A percentile compares a stretch with the other conserved stretches of the same genome.
Evolutionary conservation across 2,113 vertebrate species (phyloP).

Genomic region (Gyps fulvus): DNA sequence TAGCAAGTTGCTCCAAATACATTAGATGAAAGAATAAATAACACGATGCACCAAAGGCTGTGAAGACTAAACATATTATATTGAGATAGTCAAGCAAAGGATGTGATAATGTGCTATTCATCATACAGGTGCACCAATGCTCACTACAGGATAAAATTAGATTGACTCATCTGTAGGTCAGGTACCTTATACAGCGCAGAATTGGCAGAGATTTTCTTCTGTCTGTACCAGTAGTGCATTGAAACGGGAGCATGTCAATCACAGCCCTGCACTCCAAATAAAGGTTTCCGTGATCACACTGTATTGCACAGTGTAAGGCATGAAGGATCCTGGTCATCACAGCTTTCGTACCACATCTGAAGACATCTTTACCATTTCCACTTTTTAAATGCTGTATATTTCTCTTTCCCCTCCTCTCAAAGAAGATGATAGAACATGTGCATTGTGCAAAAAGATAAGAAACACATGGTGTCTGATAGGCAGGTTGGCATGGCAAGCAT

Average conservation of each 20-base stretch:
- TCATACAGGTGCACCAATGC: constrained; percentile 17
- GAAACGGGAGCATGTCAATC: neutral
- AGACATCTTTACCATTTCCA: neutral
- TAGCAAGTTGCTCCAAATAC: constrained; percentile 17
- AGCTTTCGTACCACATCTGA: neutral
- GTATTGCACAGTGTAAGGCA: no score
- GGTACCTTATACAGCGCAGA: neutral
- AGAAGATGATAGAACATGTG: neutral
- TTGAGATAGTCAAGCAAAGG: constrained; percentile 1
- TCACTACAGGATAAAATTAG: constrained; percentile 31
- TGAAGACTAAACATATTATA: neutral
- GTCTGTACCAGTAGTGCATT: neutral
- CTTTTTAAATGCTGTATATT: neutral
- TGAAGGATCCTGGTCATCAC: no score
- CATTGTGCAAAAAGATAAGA: neutral
- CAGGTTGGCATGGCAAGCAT: neutral
- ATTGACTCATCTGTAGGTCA: constrained; percentile 17
- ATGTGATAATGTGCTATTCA: constrained; percentile 10
- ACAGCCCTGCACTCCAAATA: neutral
- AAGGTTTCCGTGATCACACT: neutral
- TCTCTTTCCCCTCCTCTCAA: neutral
- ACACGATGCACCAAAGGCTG: neutral
- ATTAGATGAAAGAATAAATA: constrained; percentile 31
- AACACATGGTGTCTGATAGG: neutral
- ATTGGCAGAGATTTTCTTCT: neutral